Percentiles rank a stretch among this genome's conserved stretches.
phyloP scores from a whole-genome alignment of 2,888 invertebrate genomes.

The Onthophagus sagittarius region DNA sequence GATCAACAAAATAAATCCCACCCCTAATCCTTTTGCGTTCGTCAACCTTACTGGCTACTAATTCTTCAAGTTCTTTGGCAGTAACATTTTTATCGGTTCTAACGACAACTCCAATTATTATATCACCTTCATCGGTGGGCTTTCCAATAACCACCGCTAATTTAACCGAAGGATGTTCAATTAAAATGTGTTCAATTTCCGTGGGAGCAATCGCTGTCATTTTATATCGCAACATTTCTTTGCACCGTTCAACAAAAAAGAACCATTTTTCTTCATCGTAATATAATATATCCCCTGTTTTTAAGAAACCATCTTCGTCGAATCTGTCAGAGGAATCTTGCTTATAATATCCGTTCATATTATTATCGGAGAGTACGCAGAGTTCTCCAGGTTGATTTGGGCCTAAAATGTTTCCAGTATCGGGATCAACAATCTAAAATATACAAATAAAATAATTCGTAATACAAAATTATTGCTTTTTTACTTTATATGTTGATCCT shows the following conservation, averaged over 20 bases:
- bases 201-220: conserved; percentile 49
- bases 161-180: conserved; percentile 37
- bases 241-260: conserved; percentile 51
- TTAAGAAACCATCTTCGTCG: conserved; percentile 50
- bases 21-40: conserved; percentile 9
- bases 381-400: conserved; percentile 53
- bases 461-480: conserved; percentile 24
- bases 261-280: conserved; percentile 51
- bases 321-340: conserved; percentile 47
- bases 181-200: conserved; percentile 35
- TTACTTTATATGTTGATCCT: conserved; percentile 40
- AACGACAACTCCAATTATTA: conserved; percentile 36
- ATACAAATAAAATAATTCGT: neutral
- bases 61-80: conserved; percentile 11
- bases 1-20: conserved; percentile 15
- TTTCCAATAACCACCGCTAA: conserved; percentile 38
- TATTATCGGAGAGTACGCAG: conserved; percentile 46
- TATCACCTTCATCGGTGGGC: conserved; percentile 41
- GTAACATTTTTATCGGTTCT: conserved; percentile 1
- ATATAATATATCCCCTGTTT: conserved; percentile 53
- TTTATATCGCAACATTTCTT: conserved; percentile 51
- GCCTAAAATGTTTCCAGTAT: conserved; percentile 47
- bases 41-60: conserved; percentile 11
- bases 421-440: conserved; percentile 36
- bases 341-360: conserved; percentile 50